Conservation (phyloP, 2,113 vertebrate species). For the Merops nubicus region DNA sequence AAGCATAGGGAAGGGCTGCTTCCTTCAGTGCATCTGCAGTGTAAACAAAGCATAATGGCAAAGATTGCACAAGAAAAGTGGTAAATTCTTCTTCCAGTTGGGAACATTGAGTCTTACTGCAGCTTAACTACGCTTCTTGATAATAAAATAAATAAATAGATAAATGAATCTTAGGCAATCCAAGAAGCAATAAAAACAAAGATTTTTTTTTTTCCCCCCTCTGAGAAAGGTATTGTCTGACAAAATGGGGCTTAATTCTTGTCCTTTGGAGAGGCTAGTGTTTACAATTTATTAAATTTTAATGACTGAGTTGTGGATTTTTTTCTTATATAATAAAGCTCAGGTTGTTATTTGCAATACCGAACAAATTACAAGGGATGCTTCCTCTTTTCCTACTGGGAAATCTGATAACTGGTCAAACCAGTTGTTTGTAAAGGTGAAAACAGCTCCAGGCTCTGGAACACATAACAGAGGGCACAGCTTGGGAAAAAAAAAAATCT, state of each 20-base stretch:
- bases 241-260: neutral
- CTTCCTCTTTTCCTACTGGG: neutral
- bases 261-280: neutral
- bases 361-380: neutral
- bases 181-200: neutral
- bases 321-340: neutral
- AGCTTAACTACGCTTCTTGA: neutral
- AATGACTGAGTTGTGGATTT: neutral
- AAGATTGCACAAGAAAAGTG: neutral
- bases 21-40: rapidly evolving
- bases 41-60: neutral
- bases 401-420: neutral
- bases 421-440: neutral
- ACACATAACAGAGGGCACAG: neutral
- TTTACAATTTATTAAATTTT: neutral
- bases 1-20: neutral
- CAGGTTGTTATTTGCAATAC: neutral
- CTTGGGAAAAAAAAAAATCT: neutral
- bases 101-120: neutral
- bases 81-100: neutral
- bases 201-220: too few species aligned
- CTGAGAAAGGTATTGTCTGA: neutral
- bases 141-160: neutral
- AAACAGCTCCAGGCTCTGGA: neutral
- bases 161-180: neutral